phyloP scores from a whole-genome alignment of 23 tunicate genomes.

The Corella eumyota region DNA sequence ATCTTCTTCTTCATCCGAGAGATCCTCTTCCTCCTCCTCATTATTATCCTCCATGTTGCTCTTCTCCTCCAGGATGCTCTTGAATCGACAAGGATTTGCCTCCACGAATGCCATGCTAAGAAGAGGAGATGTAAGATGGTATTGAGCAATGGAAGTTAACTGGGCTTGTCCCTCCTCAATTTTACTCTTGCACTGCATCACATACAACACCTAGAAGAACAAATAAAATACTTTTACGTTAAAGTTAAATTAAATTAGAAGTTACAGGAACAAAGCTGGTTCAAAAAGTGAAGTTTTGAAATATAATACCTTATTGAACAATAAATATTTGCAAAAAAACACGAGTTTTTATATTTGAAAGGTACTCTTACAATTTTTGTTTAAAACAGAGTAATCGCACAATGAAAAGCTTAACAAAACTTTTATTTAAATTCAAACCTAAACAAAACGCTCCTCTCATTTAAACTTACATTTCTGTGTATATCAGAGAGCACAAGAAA shows the following conservation, averaged over 20 bases:
- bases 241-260: too few relatives aligned
- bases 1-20: slow-evolving; percentile 1
- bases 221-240: neutral
- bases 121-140: slow-evolving; percentile 48
- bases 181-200: slow-evolving; percentile 33
- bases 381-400: too few relatives aligned
- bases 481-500: slow-evolving; percentile 60
- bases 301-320: too few relatives aligned
- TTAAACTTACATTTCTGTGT: slow-evolving; percentile 60
- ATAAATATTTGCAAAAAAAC: too few relatives aligned
- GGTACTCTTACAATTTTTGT: too few relatives aligned
- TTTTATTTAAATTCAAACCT: too few relatives aligned
- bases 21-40: slow-evolving; percentile 17
- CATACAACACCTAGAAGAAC: slow-evolving; percentile 47
- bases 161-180: slow-evolving; percentile 35
- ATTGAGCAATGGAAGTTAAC: slow-evolving; percentile 47
- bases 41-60: slow-evolving; percentile 21
- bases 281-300: too few relatives aligned
- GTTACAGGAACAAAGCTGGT: too few relatives aligned
- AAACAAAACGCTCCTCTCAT: too few relatives aligned
- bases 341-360: too few relatives aligned
- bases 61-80: slow-evolving; percentile 9
- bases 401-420: too few relatives aligned
- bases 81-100: slow-evolving; percentile 44
- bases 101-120: slow-evolving; percentile 59